Conservation (phyloP, 2,888 invertebrate genomes). For the Octonoba sinensis region DNA sequence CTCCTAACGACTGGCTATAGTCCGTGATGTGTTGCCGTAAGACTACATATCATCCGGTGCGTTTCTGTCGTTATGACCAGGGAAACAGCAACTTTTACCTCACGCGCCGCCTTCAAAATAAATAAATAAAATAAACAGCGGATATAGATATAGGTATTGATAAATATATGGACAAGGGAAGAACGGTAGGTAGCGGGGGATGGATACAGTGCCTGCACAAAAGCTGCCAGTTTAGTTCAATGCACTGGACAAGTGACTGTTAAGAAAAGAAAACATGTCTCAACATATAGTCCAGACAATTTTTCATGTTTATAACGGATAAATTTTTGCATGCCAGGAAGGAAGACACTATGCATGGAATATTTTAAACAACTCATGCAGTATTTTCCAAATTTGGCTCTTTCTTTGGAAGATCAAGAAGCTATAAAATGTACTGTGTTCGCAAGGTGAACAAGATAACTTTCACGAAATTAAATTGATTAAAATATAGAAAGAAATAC, state of each 20-base stretch:
- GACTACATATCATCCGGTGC: conserved; percentile 52
- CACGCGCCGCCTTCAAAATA: conserved; percentile 40
- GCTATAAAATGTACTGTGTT: too few species aligned
- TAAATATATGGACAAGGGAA: conserved; percentile 48
- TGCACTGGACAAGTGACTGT: conserved; percentile 55
- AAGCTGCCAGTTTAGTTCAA: conserved; percentile 28
- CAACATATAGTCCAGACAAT: background rate
- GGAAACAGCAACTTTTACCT: conserved; percentile 41
- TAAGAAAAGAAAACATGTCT: conserved; percentile 32
- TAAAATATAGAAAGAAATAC: too few species aligned
- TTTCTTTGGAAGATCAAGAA: too few species aligned
- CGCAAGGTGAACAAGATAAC: too few species aligned
- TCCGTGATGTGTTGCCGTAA: conserved; percentile 47
- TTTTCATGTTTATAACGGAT: too few species aligned
- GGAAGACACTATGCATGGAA: too few species aligned
- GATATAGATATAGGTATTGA: conserved; percentile 31
- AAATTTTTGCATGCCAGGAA: too few species aligned
- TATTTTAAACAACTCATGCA: too few species aligned
- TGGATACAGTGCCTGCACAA: background rate
- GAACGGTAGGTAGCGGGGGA: background rate
- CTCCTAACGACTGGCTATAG: conserved; percentile 42
- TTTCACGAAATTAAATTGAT: too few species aligned
- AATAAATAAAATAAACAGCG: conserved; percentile 60
- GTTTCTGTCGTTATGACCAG: conserved; percentile 48
- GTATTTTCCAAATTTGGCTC: too few species aligned